Percentiles rank a stretch among this genome's conserved stretches.
Conservation (phyloP, 2,888 invertebrate species). For the Ellobium chinense region DNA sequence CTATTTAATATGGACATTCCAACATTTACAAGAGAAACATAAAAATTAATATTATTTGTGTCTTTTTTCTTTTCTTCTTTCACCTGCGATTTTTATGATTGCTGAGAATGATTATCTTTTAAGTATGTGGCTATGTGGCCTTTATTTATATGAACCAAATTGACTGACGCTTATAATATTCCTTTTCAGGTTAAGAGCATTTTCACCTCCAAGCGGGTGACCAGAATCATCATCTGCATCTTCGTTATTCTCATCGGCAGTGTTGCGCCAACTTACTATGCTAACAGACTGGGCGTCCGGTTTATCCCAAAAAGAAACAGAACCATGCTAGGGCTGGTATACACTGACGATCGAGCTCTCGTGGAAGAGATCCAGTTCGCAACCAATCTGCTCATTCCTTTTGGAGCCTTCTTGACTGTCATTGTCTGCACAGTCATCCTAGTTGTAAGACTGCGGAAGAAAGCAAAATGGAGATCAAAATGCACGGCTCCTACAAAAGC, state of each 20-base stretch:
- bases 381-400: neutral
- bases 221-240: neutral
- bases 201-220: neutral
- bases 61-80: too few species aligned
- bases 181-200: slow-evolving; percentile 2
- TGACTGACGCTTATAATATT: too few species aligned
- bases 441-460: neutral
- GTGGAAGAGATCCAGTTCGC: neutral
- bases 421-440: neutral
- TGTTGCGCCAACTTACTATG: neutral
- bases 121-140: too few species aligned
- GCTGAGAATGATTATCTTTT: too few species aligned
- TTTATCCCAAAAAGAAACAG: neutral
- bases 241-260: neutral
- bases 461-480: neutral
- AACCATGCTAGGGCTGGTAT: slow-evolving; percentile 3
- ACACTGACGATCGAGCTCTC: neutral
- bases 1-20: too few species aligned
- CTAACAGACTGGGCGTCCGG: neutral
- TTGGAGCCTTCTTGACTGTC: neutral
- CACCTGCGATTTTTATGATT: too few species aligned
- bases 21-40: too few species aligned
- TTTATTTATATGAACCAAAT: too few species aligned
- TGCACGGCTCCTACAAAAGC: neutral
- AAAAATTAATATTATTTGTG: too few species aligned